phyloP scores from a whole-genome alignment of 2,888 invertebrate species.

The Eueremaeus valkanovi region DNA sequence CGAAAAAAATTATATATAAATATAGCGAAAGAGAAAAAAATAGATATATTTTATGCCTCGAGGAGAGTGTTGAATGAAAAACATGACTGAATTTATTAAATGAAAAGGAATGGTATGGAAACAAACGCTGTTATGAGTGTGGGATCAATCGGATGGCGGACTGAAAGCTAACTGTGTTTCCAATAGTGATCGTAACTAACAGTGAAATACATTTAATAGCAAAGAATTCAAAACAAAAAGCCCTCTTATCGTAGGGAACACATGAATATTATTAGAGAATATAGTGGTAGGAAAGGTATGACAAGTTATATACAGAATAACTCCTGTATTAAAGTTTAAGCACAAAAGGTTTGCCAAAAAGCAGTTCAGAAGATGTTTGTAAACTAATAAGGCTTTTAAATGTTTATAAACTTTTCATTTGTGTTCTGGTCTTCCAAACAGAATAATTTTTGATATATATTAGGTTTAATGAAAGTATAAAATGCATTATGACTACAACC shows the following conservation, averaged over 20 bases:
- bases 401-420: neutral
- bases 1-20: too few relatives aligned
- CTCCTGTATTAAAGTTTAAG: neutral
- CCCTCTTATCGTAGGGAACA: neutral
- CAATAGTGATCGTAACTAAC: conserved; percentile 31
- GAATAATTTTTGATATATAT: neutral
- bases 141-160: neutral
- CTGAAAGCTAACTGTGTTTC: neutral
- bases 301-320: neutral
- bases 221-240: conserved; percentile 31
- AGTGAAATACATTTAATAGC: neutral
- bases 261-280: neutral
- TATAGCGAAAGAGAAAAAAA: too few relatives aligned
- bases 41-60: too few relatives aligned
- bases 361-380: neutral
- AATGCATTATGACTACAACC: conserved; percentile 28
- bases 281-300: neutral
- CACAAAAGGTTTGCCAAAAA: conserved; percentile 28
- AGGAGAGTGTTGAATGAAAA: too few relatives aligned
- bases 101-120: too few relatives aligned
- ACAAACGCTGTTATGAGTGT: too few relatives aligned
- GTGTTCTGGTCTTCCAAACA: neutral
- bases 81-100: too few relatives aligned
- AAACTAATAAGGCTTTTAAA: too few relatives aligned
- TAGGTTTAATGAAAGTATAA: neutral